Conservation (phyloP, 2,797 vertebrate genomes). For the Chelmon rostratus region DNA sequence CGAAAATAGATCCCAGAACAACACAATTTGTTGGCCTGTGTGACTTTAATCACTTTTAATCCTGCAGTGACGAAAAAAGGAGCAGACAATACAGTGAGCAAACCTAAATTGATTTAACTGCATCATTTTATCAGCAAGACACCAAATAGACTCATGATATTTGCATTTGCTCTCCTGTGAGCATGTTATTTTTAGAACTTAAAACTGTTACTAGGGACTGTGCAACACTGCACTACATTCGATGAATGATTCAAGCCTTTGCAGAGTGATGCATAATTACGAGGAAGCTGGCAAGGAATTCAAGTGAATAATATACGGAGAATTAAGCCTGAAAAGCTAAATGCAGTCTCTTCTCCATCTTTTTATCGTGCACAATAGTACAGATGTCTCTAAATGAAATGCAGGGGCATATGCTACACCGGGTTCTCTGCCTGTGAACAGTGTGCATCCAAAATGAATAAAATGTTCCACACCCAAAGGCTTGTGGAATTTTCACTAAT, state of each 20-base stretch:
- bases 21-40: conserved; percentile 30
- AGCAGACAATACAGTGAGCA: conserved; percentile 20
- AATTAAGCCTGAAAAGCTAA: conserved; percentile 41
- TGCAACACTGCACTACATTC: conserved; percentile 68
- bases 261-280: conserved; percentile 74
- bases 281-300: conserved; percentile 54
- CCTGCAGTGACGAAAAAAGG: conserved; percentile 26
- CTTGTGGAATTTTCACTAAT: conserved; percentile 49
- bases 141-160: conserved; percentile 63
- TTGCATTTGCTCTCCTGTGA: conserved; percentile 66
- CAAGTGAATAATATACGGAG: conserved; percentile 42
- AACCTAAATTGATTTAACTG: conserved; percentile 47
- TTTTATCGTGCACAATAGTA: conserved; percentile 38
- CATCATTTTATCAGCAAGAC: conserved; percentile 52
- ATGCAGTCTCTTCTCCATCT: conserved; percentile 9
- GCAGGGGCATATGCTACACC: conserved; percentile 26
- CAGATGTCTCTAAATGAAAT: conserved; percentile 28
- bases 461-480: conserved; percentile 59
- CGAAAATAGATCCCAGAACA: conserved; percentile 47
- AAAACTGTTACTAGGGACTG: conserved; percentile 78
- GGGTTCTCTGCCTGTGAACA: conserved; percentile 32
- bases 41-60: conserved; percentile 48
- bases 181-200: conserved; percentile 78
- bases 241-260: conserved; percentile 81
- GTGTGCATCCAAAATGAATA: conserved; percentile 30